Evolutionary conservation across 1,140 invertebrate species (phyloP), one percentile per base, ranked within the genome.

Genomic region (Scaptomyza pallida): DNA sequence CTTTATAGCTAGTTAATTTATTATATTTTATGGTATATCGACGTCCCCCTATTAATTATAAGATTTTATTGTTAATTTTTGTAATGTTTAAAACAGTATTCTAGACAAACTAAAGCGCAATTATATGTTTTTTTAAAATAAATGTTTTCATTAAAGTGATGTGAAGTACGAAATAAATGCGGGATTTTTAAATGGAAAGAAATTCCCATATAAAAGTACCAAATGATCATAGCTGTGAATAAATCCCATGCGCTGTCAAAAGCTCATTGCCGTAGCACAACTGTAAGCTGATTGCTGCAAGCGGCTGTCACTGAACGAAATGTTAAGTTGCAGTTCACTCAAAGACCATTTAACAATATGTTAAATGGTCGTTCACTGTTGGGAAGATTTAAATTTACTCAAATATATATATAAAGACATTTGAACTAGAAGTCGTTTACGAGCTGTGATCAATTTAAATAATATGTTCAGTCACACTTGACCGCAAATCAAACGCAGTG

Each of bases 71-170:
- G 70, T 86, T 86, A 75, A 43, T 56, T 62, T 65, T 47, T 74
- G 40, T 64, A 50, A 82, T 72, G 43, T 81, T 86, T 67, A 86
- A 52, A 61, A 61, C 82, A 86, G 82, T 86, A 86, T 86, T 86
- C 75, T 78, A 81, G 73, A 86, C 55, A 54, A 75, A 48, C 79
- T 76, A 70, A 85, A 64, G 44, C 54, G 64, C 64, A 72, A 68
- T 68, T 61, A 9, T 43, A 41, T 55, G 17, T 68, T 61, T 48
- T 48, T 30, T n/a, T n/a, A n/a, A n/a, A 65, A 33, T 10, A 48
- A 54, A 57, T 37, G 54, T 61, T 30, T 8, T 37, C 40, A 64
- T 70, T 59, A 61, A 83, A 75, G 51, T 83, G 60, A 82, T 75
- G 40, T 59, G 72, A 33, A 76, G 5, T 57, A 67, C 51, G 48